Conservation (phyloP, 2,888 invertebrate species). For the Macaria liturata region DNA sequence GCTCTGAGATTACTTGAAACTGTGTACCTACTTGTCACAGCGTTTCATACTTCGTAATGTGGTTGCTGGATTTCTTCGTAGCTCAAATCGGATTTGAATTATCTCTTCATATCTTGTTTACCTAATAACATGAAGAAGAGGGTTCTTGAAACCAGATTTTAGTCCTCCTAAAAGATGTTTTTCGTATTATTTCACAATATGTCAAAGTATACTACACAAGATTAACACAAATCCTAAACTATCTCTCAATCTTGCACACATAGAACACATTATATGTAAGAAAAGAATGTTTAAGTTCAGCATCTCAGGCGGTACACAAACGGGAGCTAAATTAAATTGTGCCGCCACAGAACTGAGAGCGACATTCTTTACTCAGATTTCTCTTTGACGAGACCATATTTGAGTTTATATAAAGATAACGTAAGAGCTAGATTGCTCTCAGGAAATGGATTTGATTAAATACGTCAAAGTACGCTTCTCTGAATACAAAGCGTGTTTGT, state of each 20-base stretch:
- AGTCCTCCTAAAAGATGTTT: too few relatives aligned
- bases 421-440: conserved; percentile 29
- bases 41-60: neutral
- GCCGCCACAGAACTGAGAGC: conserved; percentile 38
- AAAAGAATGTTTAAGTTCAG: conserved; percentile 42
- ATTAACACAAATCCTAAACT: too few relatives aligned
- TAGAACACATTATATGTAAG: conserved; percentile 32
- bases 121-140: too few relatives aligned
- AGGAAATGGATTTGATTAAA: conserved; percentile 32
- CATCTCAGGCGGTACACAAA: conserved; percentile 46
- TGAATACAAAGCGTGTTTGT: conserved; percentile 24
- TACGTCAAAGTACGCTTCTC: conserved; percentile 30
- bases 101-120: too few relatives aligned
- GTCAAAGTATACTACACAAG: too few relatives aligned
- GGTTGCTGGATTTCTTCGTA: neutral
- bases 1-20: conserved; percentile 11
- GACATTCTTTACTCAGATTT: conserved; percentile 43
- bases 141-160: too few relatives aligned
- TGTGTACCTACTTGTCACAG: conserved; percentile 8
- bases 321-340: conserved; percentile 53
- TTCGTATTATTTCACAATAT: too few relatives aligned
- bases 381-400: conserved; percentile 44
- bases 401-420: conserved; percentile 40
- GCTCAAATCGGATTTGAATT: neutral
- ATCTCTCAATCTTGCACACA: conserved; percentile 18